A percentile compares a stretch with the other conserved stretches of the same genome.
These are phyloP conservation scores for Margarornis squamiger DNA, from an alignment of 2,797 vertebrate species.

Conservation along the genomic window DNA sequence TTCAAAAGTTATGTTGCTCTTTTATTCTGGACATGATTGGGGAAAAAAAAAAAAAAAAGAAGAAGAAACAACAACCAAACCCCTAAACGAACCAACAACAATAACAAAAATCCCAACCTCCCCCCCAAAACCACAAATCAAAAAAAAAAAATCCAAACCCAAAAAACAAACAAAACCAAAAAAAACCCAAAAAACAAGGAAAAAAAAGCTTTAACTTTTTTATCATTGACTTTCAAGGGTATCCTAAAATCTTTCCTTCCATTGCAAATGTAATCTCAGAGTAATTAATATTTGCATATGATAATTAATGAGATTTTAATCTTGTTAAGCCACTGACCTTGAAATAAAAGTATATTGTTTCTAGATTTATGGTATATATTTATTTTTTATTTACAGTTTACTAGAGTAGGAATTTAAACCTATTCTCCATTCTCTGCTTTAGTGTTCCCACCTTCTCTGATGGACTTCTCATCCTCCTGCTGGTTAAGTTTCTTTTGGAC, in stretches of 20 bases:
- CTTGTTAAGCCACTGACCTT: not conserved
- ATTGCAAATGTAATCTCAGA: not conserved
- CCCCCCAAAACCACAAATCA: not conserved
- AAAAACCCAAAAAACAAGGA: too few relatives aligned
- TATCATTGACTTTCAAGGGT: not conserved
- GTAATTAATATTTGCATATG: not conserved
- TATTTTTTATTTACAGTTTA: not conserved
- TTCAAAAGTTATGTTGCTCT: not conserved
- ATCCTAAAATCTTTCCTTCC: not conserved
- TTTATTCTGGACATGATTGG: not conserved
- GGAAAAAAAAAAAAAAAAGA: not conserved
- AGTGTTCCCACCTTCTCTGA: not conserved
- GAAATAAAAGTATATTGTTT: not conserved
- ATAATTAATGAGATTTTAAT: not conserved
- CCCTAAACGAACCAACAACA: not conserved
- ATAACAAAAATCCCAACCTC: not conserved
- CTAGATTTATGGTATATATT: not conserved
- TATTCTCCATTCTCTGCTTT: not conserved
- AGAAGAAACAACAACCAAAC: too few relatives aligned
- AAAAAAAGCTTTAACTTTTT: not conserved
- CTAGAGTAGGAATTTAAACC: not conserved
- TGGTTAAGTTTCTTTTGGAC: not conserved
- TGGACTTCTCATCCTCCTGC: not conserved
- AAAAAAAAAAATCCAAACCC: not conserved
- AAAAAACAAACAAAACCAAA: not conserved